Evolutionary conservation across 2,888 invertebrate species (phyloP), one percentile per base, ranked within the genome.

Genomic region (Andrena bicolor): DNA sequence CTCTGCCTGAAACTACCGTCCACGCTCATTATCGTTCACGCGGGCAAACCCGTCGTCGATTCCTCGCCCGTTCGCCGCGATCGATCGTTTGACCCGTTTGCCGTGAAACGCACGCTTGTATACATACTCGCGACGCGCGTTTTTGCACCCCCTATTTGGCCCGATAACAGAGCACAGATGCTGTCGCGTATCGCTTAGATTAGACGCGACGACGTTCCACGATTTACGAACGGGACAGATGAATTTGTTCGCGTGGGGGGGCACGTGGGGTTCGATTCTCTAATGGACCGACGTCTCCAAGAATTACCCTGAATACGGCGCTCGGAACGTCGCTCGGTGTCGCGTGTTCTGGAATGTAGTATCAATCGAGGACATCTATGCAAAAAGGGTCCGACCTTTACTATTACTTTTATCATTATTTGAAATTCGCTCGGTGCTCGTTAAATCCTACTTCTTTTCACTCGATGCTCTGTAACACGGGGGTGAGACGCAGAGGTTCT

Each of bases 1-100:
- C 90, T 87, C 87, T 85, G 84, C 79, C 78, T 89, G 83, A 86
- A 91, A 90, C 91, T 91, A 91, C 91, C 89, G 91, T 89, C 87
- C 84, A 87, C 87, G 86, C 88, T 90, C 89, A 90, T 91, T 90
- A 90, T 87, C 89, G 81, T 87, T 85, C 75, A 80, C 74, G 77
- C 82, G 86, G 83, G 80, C 83, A 87, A 83, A 76, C 80, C 78
- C 70, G 81, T 82, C 80, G 72, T 82, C 82, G 86, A 82, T 87
- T 85, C 84, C 79, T 75, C 83, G 66, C 76, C 30, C 30, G 61
- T 75, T 76, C 74, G 68, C 56, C 28, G 56, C 73, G 74, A 80
- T 78, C 80, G 79, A 80, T 76, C 88, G 82, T 82, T 88, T 76
- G 85, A 79, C 83, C 83, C 66, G 66, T 76, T 78, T 53, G 61